Conservation (phyloP, 2,113 vertebrate genomes). For the Hippocampus mohnikei region DNA sequence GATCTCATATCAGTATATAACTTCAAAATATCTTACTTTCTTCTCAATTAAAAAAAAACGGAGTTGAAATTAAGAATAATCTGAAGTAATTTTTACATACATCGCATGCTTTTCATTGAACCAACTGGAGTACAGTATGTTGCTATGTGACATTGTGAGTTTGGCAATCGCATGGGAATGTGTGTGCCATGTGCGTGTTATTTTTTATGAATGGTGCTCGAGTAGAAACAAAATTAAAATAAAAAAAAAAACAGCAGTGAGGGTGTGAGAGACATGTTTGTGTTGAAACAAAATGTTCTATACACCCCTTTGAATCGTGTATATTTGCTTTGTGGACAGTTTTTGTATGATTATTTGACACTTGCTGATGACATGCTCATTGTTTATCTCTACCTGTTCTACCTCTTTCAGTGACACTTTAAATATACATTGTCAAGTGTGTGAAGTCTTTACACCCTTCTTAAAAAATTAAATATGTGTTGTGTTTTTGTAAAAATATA, state of each 20-base stretch:
- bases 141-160: neutral
- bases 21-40: no score
- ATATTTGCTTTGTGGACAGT: neutral
- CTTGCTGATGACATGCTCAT: neutral
- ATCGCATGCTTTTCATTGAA: neutral
- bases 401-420: constrained; percentile 42
- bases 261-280: neutral
- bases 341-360: neutral
- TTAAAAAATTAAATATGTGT: neutral
- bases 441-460: constrained; percentile 1
- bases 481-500: constrained; percentile 2
- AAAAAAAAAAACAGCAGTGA: neutral
- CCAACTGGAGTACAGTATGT: neutral
- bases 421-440: neutral
- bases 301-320: neutral
- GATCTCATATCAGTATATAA: no score
- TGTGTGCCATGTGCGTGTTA: neutral
- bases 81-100: neutral
- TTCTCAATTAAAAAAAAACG: neutral
- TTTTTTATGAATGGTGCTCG: neutral
- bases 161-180: neutral
- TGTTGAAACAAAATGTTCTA: neutral
- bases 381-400: constrained; percentile 31
- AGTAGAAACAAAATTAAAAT: neutral
- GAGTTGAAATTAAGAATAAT: neutral